Base-by-base conservation (phyloP, 1,140 invertebrate genomes). In the Pseudomyrmex pallidus region DNA sequence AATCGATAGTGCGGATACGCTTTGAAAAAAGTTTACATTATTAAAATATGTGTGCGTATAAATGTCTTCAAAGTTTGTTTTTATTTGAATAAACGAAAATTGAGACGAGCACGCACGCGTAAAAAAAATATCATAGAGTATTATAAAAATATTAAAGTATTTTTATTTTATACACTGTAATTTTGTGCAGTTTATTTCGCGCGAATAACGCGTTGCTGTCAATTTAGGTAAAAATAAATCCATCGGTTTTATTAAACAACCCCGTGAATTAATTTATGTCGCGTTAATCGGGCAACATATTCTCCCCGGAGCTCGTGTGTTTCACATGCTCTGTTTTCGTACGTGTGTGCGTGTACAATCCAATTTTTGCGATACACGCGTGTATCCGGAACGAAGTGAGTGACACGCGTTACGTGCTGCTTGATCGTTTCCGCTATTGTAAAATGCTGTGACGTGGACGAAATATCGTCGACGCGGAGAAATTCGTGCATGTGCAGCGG, bases 371-470 rank as follows among this genome's bases (percentile, higher is more conserved):
- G 76, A 25, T 70, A 70, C 10, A 17, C n/a, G 22, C 15, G 35
- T 35, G 35, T 35, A 48, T 50, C 15, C 54, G 20, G 20, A 48
- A 35, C 20, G n/a, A 59, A 25, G 20, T 61, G 76, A 50, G 44
- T 35, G 76, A 59, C 22, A 70, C 12, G 44, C 3, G 17, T 78
- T 59, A 35, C n/a, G 54, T 20, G 54, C 66, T 48, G 44, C 35
- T 70, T 78, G 12, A 59, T 50, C 56, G 56, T 80, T 80, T 72
- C 44, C 76, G 20, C 22, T 59, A 59, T 59, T 78, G 15, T 20
- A 61, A 80, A 80, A 72, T 80, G 13, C 46, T n/a, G 20, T 5
- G 15, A 17, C 13, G 7, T 59, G 17, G 59, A 78, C 57, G 22
- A 80, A 59, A 70, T 57, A 70, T 22, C 15, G 44, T 13, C 44